Percentiles rank a stretch among this genome's conserved stretches.
Conservation (phyloP, 2,113 vertebrate genomes). For the Urocynchramus pylzowi region DNA sequence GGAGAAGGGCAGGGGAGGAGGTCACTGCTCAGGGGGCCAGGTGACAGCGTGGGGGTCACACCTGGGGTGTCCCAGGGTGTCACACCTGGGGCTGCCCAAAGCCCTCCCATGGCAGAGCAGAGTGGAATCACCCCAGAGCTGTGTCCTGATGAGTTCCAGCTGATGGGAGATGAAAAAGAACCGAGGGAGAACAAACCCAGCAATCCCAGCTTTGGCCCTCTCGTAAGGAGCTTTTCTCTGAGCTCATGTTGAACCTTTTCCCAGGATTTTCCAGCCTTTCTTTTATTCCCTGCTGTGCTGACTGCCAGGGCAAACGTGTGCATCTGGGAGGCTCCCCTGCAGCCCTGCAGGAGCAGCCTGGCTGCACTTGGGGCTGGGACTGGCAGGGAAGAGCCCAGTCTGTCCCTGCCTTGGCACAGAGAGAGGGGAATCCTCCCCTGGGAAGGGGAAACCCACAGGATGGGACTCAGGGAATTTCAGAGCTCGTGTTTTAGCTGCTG, state of each 20-base stretch:
- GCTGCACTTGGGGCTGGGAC: neutral
- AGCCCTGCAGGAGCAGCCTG: neutral
- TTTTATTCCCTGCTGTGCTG: neutral
- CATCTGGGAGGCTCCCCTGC: neutral
- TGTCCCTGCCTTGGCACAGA: neutral
- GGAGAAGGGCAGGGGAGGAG: neutral
- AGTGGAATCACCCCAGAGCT: neutral
- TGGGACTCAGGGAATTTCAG: neutral
- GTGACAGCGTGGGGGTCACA: neutral
- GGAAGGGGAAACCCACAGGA: fast-evolving
- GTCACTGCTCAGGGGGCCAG: neutral
- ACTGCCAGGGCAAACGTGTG: neutral
- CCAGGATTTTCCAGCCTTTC: conserved; percentile 45
- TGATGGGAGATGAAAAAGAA: neutral
- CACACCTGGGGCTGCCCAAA: fast-evolving
- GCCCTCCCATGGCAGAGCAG: fast-evolving
- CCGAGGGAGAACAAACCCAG: neutral
- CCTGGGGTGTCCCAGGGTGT: fast-evolving
- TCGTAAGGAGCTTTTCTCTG: neutral
- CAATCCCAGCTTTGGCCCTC: neutral
- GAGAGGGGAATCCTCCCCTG: neutral
- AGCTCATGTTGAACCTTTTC: conserved; percentile 44
- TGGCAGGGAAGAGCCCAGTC: neutral
- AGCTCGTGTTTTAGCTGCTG: neutral
- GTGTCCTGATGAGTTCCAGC: neutral